Evolutionary conservation across 2,113 vertebrate genomes (phyloP).

Genomic region (Brachirus orientalis): DNA sequence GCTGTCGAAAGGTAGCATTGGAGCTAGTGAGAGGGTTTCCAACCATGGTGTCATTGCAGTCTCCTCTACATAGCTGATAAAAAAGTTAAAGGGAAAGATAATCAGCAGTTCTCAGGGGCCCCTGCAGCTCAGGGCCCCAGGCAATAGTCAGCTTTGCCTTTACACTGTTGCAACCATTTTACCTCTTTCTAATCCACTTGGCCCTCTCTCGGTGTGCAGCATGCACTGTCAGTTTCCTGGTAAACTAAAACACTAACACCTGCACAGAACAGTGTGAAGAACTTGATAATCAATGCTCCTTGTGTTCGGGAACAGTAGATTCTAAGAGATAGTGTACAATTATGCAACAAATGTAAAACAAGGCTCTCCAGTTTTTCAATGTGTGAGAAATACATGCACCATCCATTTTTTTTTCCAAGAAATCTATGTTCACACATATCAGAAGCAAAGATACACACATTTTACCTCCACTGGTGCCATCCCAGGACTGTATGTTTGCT

Average conservation of each 20-base stretch:
- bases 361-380: no score
- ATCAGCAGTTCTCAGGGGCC: not conserved
- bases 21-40: not conserved
- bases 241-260: no score
- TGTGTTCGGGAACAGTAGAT: no score
- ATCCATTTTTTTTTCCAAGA: not conserved
- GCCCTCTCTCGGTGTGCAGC: no score
- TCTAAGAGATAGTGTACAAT: no score
- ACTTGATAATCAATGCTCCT: no score
- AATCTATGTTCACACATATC: not conserved
- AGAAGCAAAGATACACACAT: not conserved
- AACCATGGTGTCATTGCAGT: not conserved
- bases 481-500: not conserved
- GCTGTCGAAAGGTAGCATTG: no score
- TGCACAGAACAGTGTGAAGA: no score
- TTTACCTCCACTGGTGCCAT: not conserved
- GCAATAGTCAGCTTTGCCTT: not conserved
- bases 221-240: no score
- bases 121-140: not conserved
- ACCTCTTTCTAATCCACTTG: not conserved
- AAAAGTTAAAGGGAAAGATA: not conserved
- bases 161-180: not conserved
- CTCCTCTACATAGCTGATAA: not conserved
- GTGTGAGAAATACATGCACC: no score
- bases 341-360: no score